phyloP scores from a whole-genome alignment of 2,888 invertebrate genomes.

The Corbicula japonica region DNA sequence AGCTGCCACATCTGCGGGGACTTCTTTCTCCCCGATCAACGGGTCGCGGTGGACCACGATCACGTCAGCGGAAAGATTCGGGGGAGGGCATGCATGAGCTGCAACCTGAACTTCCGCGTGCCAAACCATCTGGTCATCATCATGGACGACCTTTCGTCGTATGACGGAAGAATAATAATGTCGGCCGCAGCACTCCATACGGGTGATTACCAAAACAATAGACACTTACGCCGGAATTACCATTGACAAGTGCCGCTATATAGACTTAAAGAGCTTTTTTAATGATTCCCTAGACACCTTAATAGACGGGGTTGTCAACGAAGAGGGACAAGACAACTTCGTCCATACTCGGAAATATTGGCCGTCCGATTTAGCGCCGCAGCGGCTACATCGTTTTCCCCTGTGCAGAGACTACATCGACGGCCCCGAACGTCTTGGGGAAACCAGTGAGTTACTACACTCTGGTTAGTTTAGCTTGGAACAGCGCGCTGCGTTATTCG shows the following conservation, averaged over 20 bases:
- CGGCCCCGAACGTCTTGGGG: neutral
- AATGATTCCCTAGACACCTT: slow-evolving; percentile 4
- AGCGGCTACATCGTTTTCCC: neutral
- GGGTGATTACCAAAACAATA: slow-evolving; percentile 7
- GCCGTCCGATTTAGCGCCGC: neutral
- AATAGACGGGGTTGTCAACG: neutral
- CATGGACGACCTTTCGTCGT: neutral
- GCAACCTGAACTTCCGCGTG: slow-evolving; percentile 18
- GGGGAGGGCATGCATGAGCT: neutral
- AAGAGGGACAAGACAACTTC: slow-evolving; percentile 6
- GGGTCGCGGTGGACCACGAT: slow-evolving; percentile 10
- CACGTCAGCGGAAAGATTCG: slow-evolving; percentile 9
- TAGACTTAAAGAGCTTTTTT: neutral
- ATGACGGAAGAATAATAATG: slow-evolving; percentile 18
- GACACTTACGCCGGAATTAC: slow-evolving; percentile 18
- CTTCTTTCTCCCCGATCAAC: slow-evolving; percentile 9
- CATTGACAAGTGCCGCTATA: neutral
- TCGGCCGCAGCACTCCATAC: neutral
- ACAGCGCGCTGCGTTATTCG: neutral
- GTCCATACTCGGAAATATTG: neutral
- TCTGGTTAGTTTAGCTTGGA: neutral
- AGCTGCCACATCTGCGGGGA: slow-evolving; percentile 7
- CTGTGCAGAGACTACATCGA: slow-evolving; percentile 1
- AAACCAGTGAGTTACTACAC: slow-evolving; percentile 1
- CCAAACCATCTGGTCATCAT: slow-evolving; percentile 10